These are phyloP conservation scores for Sebastes matsubarae DNA, from an alignment of 2,797 vertebrate genomes.

Conservation along the genomic window DNA sequence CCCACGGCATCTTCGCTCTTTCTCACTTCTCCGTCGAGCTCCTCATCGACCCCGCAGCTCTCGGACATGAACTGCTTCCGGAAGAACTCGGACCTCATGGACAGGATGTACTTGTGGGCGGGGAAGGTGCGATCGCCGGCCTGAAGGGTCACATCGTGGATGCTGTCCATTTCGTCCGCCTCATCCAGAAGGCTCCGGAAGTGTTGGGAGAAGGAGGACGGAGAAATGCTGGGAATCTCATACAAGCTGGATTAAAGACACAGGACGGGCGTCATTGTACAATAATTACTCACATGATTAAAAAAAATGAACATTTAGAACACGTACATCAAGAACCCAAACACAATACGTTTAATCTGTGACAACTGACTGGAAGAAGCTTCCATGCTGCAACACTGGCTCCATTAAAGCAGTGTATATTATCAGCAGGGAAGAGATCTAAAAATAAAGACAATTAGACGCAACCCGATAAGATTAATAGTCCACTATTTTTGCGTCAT, in stretches of 20 bases:
- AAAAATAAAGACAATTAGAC: constrained; percentile 22
- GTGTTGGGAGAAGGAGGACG: constrained; percentile 89
- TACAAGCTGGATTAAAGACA: constrained; percentile 85
- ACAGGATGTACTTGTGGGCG: constrained; percentile 93
- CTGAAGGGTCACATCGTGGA: constrained; percentile 95
- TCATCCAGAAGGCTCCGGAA: constrained; percentile 89
- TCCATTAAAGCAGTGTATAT: neutral
- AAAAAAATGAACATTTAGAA: neutral
- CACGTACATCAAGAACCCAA: neutral
- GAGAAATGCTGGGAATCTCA: constrained; percentile 91
- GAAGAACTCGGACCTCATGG: constrained; percentile 92
- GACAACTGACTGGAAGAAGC: neutral
- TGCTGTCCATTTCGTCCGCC: constrained; percentile 92
- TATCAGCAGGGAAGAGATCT: neutral
- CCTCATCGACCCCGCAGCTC: constrained; percentile 65
- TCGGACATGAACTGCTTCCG: constrained; percentile 84
- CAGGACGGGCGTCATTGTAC: neutral
- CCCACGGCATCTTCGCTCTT: constrained; percentile 90
- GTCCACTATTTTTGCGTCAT: neutral
- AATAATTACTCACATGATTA: neutral
- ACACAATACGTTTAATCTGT: neutral
- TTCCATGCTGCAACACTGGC: neutral
- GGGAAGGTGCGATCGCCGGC: constrained; percentile 90
- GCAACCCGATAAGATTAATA: neutral
- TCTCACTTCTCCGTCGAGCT: constrained; percentile 73